These are phyloP conservation scores for Chloropsis cyanopogon DNA, from an alignment of 2,113 vertebrate species.

Conservation along the genomic window DNA sequence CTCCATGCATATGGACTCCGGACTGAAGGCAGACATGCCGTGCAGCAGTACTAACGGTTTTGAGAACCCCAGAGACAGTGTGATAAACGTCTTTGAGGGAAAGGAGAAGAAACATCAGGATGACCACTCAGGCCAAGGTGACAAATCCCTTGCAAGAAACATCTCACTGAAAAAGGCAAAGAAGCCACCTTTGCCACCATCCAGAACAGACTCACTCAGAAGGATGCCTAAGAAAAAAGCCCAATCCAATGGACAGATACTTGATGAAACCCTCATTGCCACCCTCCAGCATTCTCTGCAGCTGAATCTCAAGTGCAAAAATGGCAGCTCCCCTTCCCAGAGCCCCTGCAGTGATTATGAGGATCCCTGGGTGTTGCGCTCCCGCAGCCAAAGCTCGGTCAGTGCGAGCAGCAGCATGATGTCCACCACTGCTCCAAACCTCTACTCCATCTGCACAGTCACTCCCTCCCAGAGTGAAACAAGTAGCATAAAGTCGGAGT, in stretches of 20 bases:
- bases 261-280: constrained; percentile 90
- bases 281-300: constrained; percentile 91
- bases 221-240: constrained; percentile 80
- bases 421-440: constrained; percentile 78
- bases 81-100: constrained; percentile 82
- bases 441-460: constrained; percentile 85
- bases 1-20: constrained; percentile 78
- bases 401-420: constrained; percentile 85
- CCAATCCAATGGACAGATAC: constrained; percentile 73
- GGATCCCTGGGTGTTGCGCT: constrained; percentile 89
- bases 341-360: constrained; percentile 93
- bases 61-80: constrained; percentile 79
- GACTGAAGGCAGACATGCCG: constrained; percentile 71
- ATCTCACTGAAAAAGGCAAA: constrained; percentile 93
- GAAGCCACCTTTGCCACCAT: constrained; percentile 90
- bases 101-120: constrained; percentile 73
- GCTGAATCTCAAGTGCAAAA: constrained; percentile 81
- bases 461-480: constrained; percentile 93
- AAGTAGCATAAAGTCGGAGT: constrained; percentile 92
- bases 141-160: constrained; percentile 83
- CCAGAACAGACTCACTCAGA: constrained; percentile 91
- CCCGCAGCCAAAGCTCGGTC: constrained; percentile 89
- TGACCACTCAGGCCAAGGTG: constrained; percentile 72
- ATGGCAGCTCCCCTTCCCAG: constrained; percentile 85
- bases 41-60: constrained; percentile 71